Evolutionary conservation across 1,140 invertebrate species (phyloP).

Genomic region (Myzus persicae): DNA sequence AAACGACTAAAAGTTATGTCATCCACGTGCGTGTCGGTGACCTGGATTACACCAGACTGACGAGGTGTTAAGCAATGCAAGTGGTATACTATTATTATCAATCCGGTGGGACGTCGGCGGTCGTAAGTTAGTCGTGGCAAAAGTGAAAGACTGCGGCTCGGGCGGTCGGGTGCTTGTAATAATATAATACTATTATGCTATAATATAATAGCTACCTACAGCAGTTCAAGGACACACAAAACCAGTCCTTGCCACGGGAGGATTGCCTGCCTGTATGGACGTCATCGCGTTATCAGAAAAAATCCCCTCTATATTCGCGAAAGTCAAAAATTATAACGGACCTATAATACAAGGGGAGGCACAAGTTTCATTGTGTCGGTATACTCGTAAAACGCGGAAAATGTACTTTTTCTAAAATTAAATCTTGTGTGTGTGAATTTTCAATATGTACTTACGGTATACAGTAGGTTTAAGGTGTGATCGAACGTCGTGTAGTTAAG

Average conservation of each 20-base stretch:
- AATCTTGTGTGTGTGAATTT: neutral
- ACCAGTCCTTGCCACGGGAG: neutral
- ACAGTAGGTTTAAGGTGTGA: neutral
- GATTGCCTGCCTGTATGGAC: neutral
- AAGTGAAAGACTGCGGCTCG: conserved; percentile 15
- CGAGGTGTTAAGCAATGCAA: neutral
- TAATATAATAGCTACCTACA: neutral
- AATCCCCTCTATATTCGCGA: neutral
- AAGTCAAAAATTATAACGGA: neutral
- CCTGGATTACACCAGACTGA: conserved; percentile 28
- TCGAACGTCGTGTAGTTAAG: neutral
- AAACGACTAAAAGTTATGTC: conserved; percentile 7
- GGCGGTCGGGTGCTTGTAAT: neutral
- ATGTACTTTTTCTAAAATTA: neutral
- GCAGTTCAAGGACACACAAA: conserved; percentile 1
- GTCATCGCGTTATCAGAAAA: neutral
- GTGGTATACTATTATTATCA: neutral
- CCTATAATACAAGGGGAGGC: neutral
- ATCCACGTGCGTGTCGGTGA: neutral
- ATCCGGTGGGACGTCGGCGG: neutral
- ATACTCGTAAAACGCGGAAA: neutral
- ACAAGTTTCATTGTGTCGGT: neutral
- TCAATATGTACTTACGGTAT: neutral
- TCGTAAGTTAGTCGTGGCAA: neutral
- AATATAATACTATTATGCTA: neutral